phyloP scores from a whole-genome alignment of 2,113 vertebrate species.

The Eclectus roratus region DNA sequence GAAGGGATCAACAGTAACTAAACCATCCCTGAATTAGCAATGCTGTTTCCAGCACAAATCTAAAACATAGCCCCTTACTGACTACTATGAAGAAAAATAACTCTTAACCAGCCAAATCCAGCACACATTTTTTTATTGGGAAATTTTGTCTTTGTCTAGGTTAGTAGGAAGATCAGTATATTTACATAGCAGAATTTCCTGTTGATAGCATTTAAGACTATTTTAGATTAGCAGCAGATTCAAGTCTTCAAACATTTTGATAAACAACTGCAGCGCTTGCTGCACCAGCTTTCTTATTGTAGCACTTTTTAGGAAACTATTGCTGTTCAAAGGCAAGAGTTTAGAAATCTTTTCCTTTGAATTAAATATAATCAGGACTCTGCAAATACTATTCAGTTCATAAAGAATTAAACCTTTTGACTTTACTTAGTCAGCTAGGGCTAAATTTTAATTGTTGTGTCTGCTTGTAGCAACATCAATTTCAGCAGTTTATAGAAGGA shows the following conservation, averaged over 20 bases:
- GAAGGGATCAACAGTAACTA: neutral
- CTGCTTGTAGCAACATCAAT: neutral
- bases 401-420: neutral
- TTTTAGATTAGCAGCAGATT: neutral
- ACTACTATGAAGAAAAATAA: neutral
- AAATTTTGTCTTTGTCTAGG: neutral
- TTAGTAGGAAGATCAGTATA: neutral
- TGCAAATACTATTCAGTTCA: neutral
- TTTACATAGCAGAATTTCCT: neutral
- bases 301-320: neutral
- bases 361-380: neutral
- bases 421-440: neutral
- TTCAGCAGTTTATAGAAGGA: neutral
- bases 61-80: accelerated
- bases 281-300: neutral
- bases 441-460: neutral
- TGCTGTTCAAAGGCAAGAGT: neutral
- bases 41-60: neutral
- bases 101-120: neutral
- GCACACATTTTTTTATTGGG: neutral
- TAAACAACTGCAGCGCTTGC: neutral
- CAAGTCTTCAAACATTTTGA: neutral
- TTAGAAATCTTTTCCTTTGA: neutral
- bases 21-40: neutral
- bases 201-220: neutral